Conservation (phyloP, 1,140 invertebrate genomes). For the Polyergus mexicanus region DNA sequence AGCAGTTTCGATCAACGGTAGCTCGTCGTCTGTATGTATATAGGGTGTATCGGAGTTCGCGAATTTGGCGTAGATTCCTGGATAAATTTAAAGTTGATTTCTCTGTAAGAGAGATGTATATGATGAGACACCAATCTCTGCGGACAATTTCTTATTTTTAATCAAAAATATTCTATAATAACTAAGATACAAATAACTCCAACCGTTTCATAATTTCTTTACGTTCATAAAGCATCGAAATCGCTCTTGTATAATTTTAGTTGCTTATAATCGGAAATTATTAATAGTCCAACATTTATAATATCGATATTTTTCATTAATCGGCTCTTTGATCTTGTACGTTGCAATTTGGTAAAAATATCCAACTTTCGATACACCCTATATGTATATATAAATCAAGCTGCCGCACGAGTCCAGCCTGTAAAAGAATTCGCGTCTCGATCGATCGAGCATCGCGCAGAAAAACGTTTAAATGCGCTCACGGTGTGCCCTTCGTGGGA, state of each 20-base stretch:
- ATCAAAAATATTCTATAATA: background rate
- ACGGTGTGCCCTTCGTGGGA: constrained; percentile 75
- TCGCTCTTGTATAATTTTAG: background rate
- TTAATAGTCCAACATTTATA: background rate
- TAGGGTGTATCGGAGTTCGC: constrained; percentile 29
- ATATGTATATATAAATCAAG: constrained; percentile 78
- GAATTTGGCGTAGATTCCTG: background rate
- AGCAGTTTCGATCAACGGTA: constrained; percentile 80
- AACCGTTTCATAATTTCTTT: no score
- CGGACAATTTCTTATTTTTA: background rate
- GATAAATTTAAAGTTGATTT: background rate
- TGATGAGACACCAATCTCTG: background rate
- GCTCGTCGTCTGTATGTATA: constrained; percentile 53
- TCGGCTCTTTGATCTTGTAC: background rate
- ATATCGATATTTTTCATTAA: background rate
- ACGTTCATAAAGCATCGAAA: background rate
- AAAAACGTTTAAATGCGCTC: constrained; percentile 78
- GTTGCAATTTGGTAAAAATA: background rate
- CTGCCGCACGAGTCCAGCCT: constrained; percentile 77
- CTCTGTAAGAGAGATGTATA: background rate
- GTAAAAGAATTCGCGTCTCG: constrained; percentile 78
- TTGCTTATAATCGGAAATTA: background rate
- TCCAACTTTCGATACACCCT: constrained; percentile 38
- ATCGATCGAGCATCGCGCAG: constrained; percentile 78
- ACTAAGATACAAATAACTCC: background rate